Evolutionary conservation across 2,113 vertebrate genomes (phyloP).

Genomic region (Nothoprocta pentlandii): DNA sequence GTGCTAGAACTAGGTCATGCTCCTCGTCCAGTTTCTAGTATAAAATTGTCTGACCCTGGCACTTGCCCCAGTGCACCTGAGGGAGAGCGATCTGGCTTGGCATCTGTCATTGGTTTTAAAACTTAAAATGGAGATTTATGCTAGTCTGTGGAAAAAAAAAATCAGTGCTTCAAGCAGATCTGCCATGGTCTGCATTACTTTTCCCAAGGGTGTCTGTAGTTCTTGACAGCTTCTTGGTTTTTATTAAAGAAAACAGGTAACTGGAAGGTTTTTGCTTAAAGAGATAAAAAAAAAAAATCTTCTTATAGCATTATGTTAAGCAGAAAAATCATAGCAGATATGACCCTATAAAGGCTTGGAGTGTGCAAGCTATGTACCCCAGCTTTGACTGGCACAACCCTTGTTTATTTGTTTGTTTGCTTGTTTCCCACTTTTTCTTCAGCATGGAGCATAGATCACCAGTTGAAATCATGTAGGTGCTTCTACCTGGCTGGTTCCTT

Average conservation of each 20-base stretch:
- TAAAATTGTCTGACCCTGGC: constrained; percentile 71
- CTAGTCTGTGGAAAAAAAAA: constrained; percentile 24
- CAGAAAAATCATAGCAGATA: background rate
- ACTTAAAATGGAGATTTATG: constrained; percentile 36
- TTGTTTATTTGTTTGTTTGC: background rate
- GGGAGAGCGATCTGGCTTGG: constrained; percentile 73
- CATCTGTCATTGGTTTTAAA: constrained; percentile 69
- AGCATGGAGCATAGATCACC: background rate
- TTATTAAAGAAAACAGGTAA: background rate
- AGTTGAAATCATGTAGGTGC: background rate
- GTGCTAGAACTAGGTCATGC: constrained; percentile 78
- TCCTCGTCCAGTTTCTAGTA: constrained; percentile 63
- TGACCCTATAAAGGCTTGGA: background rate
- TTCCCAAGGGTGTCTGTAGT: constrained; percentile 27
- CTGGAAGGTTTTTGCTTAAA: background rate
- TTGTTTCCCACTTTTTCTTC: background rate
- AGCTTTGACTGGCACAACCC: background rate
- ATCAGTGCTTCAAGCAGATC: background rate
- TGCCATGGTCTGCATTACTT: constrained; percentile 5
- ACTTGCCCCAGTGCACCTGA: constrained; percentile 69
- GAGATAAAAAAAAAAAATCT: background rate
- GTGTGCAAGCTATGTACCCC: background rate
- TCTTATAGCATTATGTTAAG: background rate
- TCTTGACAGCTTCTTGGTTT: background rate
- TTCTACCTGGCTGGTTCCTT: background rate